Evolutionary conservation across 2,113 vertebrate genomes (phyloP), one percentile per base, ranked within the genome.

Genomic region (Vidua chalybeata): DNA sequence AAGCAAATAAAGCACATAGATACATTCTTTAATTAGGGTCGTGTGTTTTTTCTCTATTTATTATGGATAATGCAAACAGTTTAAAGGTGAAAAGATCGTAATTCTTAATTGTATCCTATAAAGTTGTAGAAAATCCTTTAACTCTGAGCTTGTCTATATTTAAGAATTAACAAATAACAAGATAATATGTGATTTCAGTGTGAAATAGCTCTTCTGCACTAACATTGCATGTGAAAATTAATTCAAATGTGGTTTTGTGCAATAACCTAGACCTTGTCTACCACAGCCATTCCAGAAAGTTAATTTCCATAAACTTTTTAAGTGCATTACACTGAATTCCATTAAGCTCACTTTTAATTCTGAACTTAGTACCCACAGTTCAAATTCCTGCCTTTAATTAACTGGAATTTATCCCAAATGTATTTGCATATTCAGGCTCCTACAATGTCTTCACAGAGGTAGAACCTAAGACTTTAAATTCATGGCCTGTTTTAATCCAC

Each of bases 341-440:
- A 95, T 93, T 91, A 94, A 89, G 35, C 35, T 91, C 51, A 67
- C 77, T 91, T 81, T 84, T 67, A 89, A 87, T 81, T 93, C 84
- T 84, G 69, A 94, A 89, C 52, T 27, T 21, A 56, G 28, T 45
- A 78, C 13, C 21, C 52, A 56, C 13, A 72, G 49, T 78, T 96
- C 78, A 91, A 93, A 91, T 72, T 75, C 52, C 30, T 93, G 69
- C 16, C 55, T 89, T 90, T 78, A 91, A 84, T 94, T 84, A 94
- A 84, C 3, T 91, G 43, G 89, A 95, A 84, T 94, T 91, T 91
- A 89, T 91, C 73, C 77, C 68, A 81, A 84, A 87, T 48, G 17
- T 59, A 89, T 93, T 89, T 96, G 69, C 89, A 91, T 87, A 84
- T 82, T 82, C 48, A 78, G 61, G 39, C 43, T 68, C 0, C 0